These are phyloP conservation scores for Hololepta plana DNA, from an alignment of 2,888 invertebrate genomes.

Conservation along the genomic window DNA sequence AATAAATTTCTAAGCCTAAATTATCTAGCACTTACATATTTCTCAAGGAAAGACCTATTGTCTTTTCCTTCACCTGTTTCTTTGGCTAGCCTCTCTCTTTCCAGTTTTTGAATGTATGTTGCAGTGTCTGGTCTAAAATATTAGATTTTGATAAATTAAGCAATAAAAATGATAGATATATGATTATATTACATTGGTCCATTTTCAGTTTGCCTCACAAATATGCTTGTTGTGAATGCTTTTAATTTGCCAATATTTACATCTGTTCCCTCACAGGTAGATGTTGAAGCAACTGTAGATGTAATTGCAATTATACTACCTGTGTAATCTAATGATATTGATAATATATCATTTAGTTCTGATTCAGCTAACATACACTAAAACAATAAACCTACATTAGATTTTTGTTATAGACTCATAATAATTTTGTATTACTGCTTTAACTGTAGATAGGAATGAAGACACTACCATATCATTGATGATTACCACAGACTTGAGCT, in stretches of 20 bases:
- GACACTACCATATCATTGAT: constrained; percentile 47
- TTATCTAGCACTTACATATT: constrained; percentile 66
- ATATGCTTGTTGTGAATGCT: constrained; percentile 57
- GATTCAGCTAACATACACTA: constrained; percentile 59
- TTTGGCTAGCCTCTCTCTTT: constrained; percentile 74
- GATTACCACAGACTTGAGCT: constrained; percentile 47
- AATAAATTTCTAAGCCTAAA: constrained; percentile 1
- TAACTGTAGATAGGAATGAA: constrained; percentile 58
- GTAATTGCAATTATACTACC: constrained; percentile 62
- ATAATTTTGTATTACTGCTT: constrained; percentile 38
- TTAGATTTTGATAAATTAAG: constrained; percentile 7
- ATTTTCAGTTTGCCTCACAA: constrained; percentile 60
- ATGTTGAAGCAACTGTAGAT: constrained; percentile 31
- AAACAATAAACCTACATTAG: constrained; percentile 10
- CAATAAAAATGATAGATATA: background rate
- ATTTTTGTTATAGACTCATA: background rate
- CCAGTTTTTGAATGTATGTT: constrained; percentile 82
- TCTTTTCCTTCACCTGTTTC: constrained; percentile 84
- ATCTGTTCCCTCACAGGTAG: constrained; percentile 29
- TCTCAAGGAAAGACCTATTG: constrained; percentile 87
- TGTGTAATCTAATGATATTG: constrained; percentile 60
- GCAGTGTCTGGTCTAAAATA: constrained; percentile 75
- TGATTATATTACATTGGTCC: constrained; percentile 46
- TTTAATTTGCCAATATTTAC: constrained; percentile 26
- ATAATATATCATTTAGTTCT: constrained; percentile 58